These are phyloP conservation scores for Octodonta nipae DNA, from an alignment of 2,888 invertebrate species.

Conservation along the genomic window DNA sequence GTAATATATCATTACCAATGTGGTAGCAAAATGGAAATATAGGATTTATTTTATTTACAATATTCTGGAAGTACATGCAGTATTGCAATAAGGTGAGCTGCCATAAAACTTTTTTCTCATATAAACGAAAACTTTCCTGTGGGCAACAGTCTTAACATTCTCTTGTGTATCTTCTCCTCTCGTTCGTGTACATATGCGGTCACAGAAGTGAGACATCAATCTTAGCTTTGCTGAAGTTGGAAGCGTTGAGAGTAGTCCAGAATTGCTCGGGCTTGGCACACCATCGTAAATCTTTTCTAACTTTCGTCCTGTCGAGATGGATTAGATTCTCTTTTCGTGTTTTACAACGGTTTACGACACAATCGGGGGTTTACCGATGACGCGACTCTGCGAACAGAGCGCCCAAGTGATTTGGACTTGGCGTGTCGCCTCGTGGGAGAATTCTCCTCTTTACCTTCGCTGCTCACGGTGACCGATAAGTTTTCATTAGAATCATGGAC, in stretches of 20 bases:
- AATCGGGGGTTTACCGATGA: constrained; percentile 20
- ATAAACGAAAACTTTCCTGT: no score
- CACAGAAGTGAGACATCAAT: constrained; percentile 30
- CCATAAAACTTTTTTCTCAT: no score
- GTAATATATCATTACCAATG: no score
- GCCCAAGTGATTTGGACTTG: constrained; percentile 2
- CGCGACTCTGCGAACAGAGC: constrained; percentile 1
- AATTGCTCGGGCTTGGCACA: constrained; percentile 25
- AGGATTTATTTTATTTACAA: no score
- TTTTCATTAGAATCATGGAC: no score
- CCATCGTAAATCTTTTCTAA: constrained; percentile 24
- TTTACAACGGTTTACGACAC: constrained; percentile 30
- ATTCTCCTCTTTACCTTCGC: no score
- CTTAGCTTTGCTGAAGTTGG: constrained; percentile 19
- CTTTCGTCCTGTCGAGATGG: constrained; percentile 28
- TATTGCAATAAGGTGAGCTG: no score
- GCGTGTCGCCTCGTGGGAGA: no score
- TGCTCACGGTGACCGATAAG: no score
- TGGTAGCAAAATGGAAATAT: no score
- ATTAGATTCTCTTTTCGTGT: constrained; percentile 30
- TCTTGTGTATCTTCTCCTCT: constrained; percentile 4
- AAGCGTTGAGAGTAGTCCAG: constrained; percentile 12
- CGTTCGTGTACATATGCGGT: constrained; percentile 24
- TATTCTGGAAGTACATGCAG: no score
- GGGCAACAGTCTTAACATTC: no score